Conservation (phyloP, 2,888 invertebrate genomes). For the Phyllotreta cruciferae region DNA sequence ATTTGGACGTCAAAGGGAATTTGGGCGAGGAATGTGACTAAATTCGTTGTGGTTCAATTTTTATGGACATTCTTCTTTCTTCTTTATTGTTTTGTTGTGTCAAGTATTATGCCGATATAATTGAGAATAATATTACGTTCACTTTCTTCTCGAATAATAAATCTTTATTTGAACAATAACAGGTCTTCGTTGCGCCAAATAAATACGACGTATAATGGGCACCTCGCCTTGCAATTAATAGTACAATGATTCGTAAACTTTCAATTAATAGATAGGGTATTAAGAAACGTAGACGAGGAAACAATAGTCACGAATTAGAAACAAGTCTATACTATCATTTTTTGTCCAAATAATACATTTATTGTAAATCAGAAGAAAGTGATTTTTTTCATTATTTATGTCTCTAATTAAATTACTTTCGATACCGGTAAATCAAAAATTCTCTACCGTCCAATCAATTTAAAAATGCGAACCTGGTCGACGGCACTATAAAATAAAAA, state of each 20-base stretch:
- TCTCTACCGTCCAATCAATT: too few relatives aligned
- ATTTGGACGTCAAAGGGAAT: conserved; percentile 21
- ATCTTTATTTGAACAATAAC: conserved; percentile 10
- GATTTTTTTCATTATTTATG: too few relatives aligned
- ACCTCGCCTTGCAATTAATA: conserved; percentile 11
- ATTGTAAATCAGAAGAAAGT: too few relatives aligned
- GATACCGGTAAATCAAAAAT: too few relatives aligned
- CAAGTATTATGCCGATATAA: not conserved
- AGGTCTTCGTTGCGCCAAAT: not conserved
- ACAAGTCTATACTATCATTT: not conserved
- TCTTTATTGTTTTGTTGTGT: not conserved
- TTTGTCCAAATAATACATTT: too few relatives aligned
- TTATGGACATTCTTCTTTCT: too few relatives aligned
- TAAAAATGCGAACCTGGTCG: not conserved
- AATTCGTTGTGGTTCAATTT: too few relatives aligned
- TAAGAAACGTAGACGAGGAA: conserved; percentile 1
- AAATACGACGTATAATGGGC: conserved; percentile 4
- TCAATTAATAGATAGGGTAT: not conserved
- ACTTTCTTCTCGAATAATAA: conserved; percentile 9
- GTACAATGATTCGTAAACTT: conserved; percentile 8
- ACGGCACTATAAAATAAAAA: conserved; percentile 7
- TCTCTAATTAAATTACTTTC: too few relatives aligned
- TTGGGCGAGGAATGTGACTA: not conserved
- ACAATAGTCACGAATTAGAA: conserved; percentile 4
- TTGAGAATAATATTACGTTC: conserved; percentile 8